These are phyloP conservation scores for Spea bombifrons DNA, from an alignment of 2,113 vertebrate species.

Conservation along the genomic window DNA sequence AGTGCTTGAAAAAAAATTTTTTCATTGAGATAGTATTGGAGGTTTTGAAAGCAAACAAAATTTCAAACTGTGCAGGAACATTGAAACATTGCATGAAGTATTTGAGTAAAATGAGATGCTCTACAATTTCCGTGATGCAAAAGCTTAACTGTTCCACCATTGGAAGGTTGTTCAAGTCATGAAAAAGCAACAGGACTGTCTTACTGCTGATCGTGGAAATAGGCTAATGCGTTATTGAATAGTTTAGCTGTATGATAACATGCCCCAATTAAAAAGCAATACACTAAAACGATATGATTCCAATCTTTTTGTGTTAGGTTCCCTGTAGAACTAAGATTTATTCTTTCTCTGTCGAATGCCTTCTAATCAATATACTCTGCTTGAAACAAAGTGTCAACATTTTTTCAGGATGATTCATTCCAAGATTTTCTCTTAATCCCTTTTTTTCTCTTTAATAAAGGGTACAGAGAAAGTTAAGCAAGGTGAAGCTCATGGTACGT, in stretches of 20 bases:
- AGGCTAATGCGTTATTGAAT: not conserved
- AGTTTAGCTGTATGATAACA: not conserved
- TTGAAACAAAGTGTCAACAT: slow-evolving; percentile 24
- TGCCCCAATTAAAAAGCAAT: slow-evolving; percentile 14
- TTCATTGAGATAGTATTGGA: not conserved
- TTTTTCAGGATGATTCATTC: slow-evolving; percentile 23
- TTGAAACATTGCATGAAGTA: slow-evolving; percentile 13
- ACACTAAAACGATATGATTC: slow-evolving; percentile 24
- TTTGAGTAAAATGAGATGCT: not conserved
- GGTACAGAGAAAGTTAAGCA: not conserved
- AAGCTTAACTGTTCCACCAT: not conserved
- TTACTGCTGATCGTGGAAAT: not conserved
- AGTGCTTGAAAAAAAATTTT: not conserved
- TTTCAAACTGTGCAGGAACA: slow-evolving; percentile 16
- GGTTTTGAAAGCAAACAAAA: not conserved
- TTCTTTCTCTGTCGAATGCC: slow-evolving; percentile 14
- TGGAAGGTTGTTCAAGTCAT: not conserved
- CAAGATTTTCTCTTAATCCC: slow-evolving; percentile 16
- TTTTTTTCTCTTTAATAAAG: slow-evolving; percentile 6
- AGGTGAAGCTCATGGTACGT: not conserved
- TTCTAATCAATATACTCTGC: slow-evolving; percentile 36
- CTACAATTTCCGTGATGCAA: not conserved
- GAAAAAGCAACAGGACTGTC: not conserved
- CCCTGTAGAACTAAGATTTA: slow-evolving; percentile 23
- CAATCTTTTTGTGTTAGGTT: slow-evolving; percentile 5